Evolutionary conservation across 2,797 vertebrate genomes (phyloP).

Genomic region (Scomberomorus guttatus): DNA sequence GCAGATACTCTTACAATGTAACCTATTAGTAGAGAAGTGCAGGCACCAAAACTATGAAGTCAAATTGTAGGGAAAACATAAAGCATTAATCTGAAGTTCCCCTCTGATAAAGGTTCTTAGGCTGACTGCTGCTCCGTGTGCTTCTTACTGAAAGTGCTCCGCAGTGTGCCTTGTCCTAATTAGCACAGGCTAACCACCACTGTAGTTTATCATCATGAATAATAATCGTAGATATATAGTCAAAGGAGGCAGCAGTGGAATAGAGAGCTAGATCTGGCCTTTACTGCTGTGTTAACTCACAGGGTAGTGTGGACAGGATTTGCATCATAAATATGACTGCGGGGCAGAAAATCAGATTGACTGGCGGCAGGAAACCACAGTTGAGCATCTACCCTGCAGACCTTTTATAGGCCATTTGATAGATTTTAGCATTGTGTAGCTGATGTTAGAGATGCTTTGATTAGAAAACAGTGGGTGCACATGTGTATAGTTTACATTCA

Average conservation of each 20-base stretch:
- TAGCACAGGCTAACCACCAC: constrained; percentile 46
- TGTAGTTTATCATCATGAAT: constrained; percentile 58
- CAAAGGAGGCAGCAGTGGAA: constrained; percentile 35
- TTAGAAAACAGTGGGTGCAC: too few relatives aligned
- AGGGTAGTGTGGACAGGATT: constrained; percentile 23
- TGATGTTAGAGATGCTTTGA: background rate
- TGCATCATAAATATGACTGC: constrained; percentile 38
- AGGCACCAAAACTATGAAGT: constrained; percentile 9
- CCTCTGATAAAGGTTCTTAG: constrained; percentile 25
- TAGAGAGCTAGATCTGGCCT: constrained; percentile 21
- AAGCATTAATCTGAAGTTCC: constrained; percentile 28
- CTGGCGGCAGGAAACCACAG: constrained; percentile 16
- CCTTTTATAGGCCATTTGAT: background rate
- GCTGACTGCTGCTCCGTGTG: constrained; percentile 37
- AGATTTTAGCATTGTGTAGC: background rate
- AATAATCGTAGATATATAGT: constrained; percentile 43
- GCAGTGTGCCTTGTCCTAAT: constrained; percentile 47
- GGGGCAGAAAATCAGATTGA: constrained; percentile 29
- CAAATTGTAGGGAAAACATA: constrained; percentile 10
- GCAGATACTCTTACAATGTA: constrained; percentile 21
- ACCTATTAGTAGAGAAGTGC: background rate
- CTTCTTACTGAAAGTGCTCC: constrained; percentile 23
- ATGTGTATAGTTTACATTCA: background rate
- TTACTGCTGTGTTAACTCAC: constrained; percentile 32
- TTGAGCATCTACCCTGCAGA: constrained; percentile 14